Evolutionary conservation across 2,797 vertebrate genomes (phyloP).

Genomic region (Prunella strophiata): DNA sequence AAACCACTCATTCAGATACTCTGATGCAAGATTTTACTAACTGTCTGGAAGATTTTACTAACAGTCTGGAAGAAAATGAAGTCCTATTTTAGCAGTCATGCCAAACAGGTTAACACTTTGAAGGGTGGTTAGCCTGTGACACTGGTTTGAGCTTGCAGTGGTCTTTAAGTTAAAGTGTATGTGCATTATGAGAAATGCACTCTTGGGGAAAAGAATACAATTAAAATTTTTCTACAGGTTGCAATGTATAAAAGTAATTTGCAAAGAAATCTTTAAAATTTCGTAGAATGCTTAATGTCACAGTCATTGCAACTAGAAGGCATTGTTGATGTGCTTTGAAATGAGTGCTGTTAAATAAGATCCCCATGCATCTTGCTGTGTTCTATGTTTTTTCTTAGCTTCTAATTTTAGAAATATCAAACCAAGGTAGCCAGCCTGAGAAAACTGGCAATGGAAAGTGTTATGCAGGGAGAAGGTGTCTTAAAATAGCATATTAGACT

Average conservation of each 20-base stretch:
- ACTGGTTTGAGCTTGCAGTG: neutral
- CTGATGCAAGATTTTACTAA: neutral
- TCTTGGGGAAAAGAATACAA: neutral
- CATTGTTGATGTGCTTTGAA: neutral
- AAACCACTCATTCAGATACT: neutral
- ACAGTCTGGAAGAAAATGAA: neutral
- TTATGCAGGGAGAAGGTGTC: neutral
- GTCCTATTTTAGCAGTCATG: neutral
- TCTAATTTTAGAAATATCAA: neutral
- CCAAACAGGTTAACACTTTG: neutral
- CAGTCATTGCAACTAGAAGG: neutral
- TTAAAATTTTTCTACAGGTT: neutral
- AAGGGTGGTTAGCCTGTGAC: neutral
- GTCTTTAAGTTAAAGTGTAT: neutral
- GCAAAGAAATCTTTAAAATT: neutral
- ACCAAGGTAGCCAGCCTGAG: neutral
- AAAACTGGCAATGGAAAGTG: neutral
- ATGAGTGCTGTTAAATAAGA: neutral
- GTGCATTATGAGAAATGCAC: neutral
- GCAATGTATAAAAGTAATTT: neutral
- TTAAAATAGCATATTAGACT: neutral
- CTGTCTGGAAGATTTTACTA: neutral
- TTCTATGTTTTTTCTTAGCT: neutral
- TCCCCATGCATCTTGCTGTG: neutral
- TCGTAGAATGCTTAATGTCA: neutral